Percentiles rank a stretch among this genome's conserved stretches.
Evolutionary conservation across 2,888 invertebrate genomes (phyloP).

Genomic region (Linyphia triangularis): DNA sequence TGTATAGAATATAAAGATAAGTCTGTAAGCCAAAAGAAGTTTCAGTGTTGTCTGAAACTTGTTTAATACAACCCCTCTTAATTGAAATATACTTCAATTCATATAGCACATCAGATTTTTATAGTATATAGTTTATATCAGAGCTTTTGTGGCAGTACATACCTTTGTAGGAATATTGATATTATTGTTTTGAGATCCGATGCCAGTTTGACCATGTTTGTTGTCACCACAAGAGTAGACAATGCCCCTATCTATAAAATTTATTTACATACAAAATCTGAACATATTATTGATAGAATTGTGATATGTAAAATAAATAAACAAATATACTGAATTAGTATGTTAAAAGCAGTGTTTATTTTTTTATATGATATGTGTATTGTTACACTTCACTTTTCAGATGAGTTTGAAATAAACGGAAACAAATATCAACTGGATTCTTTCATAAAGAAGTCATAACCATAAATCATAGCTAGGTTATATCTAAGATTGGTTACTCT

Average conservation of each 20-base stretch:
- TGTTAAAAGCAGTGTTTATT: no score
- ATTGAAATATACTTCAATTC: no score
- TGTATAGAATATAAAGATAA: not conserved
- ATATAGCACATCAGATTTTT: not conserved
- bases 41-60: no score
- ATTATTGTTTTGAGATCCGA: conserved; percentile 84
- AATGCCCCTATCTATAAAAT: conserved; percentile 86
- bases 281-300: not conserved
- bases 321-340: no score
- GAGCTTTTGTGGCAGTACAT: conserved; percentile 50
- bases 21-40: not conserved
- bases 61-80: no score
- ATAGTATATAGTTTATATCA: not conserved
- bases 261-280: not conserved
- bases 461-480: no score
- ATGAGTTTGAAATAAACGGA: no score
- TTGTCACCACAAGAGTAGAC: conserved; percentile 96
- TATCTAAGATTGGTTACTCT: no score
- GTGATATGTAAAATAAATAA: no score
- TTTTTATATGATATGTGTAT: not conserved
- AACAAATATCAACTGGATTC: no score
- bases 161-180: conserved; percentile 82
- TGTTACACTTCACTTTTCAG: no score
- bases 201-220: conserved; percentile 93
- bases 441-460: no score